Base-by-base conservation (phyloP, 2,113 vertebrate species). In the Tretioscincus oriximinensis region DNA sequence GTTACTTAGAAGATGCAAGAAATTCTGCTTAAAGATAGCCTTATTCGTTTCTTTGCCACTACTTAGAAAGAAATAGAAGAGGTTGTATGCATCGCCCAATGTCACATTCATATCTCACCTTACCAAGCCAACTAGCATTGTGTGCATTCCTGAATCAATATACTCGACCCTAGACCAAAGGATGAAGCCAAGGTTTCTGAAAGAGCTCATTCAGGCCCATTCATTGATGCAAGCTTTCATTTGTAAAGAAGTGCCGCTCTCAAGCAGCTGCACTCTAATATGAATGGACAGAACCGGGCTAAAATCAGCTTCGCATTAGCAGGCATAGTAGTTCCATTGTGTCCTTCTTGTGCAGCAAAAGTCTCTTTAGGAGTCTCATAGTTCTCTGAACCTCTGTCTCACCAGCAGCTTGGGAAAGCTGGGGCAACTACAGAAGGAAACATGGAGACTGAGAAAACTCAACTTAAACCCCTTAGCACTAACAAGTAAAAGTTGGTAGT, bases 351-450 rank as follows among this genome's bases (percentile, higher is more conserved):
- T 2, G 24, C 11, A 58, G 28, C n/a, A 20, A 45, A 16, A 61
- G 18, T 69, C 35, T n/a, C 47, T 4, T 29, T 29, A n/a, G 41
- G 1, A 20, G 21, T 4, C 10, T 11, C 58, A 21, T 21, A 47
- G 45, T 24, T 26, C 18, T 24, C 9, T 47, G 29, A 72, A 47
- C 18, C 60, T 11, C 7, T 45, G 29, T 29, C 60, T 49, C 41
- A 41, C 72, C 0, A 28, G 63, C 76, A 22, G 14, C n/a, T 78
- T 49, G 0, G 0, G 28, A 45, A 35, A 1, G 4, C 12, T n/a
- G 26, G 0, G 0, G 29, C 16, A 60, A 29, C 12, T 73, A 21
- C 7, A 64, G 7, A 2, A 60, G 47, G 6, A 76, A 31, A 35
- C 66, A 16, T 21, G 22, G 67, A 8, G 21, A 41, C 20, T 31